Evolutionary conservation across 2,113 vertebrate species (phyloP).

Genomic region (Calidris pugnax): DNA sequence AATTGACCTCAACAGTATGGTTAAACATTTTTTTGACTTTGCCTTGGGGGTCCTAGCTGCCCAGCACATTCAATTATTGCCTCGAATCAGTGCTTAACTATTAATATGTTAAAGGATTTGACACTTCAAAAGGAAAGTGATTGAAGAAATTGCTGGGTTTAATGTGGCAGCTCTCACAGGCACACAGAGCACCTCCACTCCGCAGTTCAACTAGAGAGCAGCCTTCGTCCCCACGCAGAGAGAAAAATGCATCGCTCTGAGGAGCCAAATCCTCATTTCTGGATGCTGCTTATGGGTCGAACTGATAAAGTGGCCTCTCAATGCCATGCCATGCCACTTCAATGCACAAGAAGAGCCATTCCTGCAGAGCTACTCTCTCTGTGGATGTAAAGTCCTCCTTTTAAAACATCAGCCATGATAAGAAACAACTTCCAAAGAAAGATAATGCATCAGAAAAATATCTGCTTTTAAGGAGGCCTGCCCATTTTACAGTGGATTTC

Average conservation of each 20-base stretch:
- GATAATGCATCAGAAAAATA: not conserved
- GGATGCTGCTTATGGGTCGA: not conserved
- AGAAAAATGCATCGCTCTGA: not conserved
- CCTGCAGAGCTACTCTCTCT: not conserved
- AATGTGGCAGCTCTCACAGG: not conserved
- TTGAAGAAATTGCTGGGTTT: not conserved
- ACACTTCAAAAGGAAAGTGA: not conserved
- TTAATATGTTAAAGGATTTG: conserved; percentile 22
- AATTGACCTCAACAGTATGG: not conserved
- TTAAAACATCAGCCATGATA: not conserved
- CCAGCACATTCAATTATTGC: not conserved
- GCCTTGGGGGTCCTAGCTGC: not conserved
- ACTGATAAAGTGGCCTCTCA: not conserved
- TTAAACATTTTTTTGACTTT: not conserved
- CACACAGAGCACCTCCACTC: not conserved
- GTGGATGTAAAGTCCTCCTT: not conserved
- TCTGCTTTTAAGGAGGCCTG: not conserved
- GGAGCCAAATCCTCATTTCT: not conserved
- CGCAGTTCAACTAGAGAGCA: not conserved
- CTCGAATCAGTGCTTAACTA: not conserved
- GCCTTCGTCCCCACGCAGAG: fast-evolving
- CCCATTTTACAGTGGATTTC: not conserved
- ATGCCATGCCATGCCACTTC: not conserved
- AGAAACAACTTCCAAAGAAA: not conserved
- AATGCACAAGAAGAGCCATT: not conserved